Evolutionary conservation across 2,797 vertebrate species (phyloP).

Genomic region (Eospalax fontanierii): DNA sequence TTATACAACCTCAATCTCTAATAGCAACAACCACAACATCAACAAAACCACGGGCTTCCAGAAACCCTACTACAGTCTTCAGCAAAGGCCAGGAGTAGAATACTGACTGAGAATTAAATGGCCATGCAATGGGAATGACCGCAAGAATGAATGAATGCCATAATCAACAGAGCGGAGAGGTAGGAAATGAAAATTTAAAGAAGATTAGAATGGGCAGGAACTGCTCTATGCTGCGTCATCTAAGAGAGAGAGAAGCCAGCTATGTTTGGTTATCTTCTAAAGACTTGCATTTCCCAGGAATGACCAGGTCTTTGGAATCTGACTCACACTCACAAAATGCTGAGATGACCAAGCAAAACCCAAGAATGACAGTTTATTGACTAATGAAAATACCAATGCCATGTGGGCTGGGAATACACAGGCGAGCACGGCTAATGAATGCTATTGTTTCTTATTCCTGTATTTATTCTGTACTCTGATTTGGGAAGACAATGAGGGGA

Average conservation of each 20-base stretch:
- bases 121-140: neutral
- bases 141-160: neutral
- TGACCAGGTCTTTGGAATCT: conserved; percentile 38
- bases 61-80: conserved; percentile 31
- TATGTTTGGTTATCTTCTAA: conserved; percentile 43
- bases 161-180: neutral
- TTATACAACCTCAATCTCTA: conserved; percentile 21
- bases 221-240: neutral
- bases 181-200: neutral
- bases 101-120: neutral
- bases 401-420: neutral
- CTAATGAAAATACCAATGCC: conserved; percentile 62
- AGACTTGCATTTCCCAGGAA: conserved; percentile 57
- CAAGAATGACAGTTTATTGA: conserved; percentile 57
- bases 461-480: conserved; percentile 6
- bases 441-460: neutral
- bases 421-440: neutral
- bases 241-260: conserved; percentile 21
- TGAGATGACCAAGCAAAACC: conserved; percentile 61
- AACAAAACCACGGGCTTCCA: conserved; percentile 12
- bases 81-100: conserved; percentile 29
- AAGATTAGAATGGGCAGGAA: neutral
- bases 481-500: neutral
- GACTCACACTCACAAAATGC: conserved; percentile 75
- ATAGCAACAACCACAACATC: neutral